These are phyloP conservation scores for Drosophila nikananu DNA, from an alignment of 1,140 invertebrate species.

Conservation along the genomic window DNA sequence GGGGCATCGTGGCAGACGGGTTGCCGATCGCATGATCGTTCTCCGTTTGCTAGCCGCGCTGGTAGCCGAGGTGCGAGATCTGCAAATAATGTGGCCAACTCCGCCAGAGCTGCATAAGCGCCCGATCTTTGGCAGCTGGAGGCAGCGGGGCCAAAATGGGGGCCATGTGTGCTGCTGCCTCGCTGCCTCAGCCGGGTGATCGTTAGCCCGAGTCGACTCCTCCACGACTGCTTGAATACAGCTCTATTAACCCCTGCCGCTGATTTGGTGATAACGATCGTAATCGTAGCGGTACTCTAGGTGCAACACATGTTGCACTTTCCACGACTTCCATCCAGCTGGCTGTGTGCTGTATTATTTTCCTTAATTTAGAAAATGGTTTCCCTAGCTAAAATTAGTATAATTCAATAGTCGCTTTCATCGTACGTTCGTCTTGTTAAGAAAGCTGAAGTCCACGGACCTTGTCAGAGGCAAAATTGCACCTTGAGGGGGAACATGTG, in stretches of 20 bases:
- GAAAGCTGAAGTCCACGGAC: not conserved
- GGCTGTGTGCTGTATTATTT: conserved; percentile 63
- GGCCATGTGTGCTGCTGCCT: conserved; percentile 68
- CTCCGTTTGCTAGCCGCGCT: conserved; percentile 14
- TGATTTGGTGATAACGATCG: conserved; percentile 84
- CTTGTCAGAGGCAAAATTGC: conserved; percentile 22
- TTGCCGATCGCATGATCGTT: conserved; percentile 25
- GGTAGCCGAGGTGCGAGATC: conserved; percentile 76
- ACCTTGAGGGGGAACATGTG: conserved; percentile 54
- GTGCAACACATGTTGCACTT: conserved; percentile 78
- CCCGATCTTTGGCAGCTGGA: conserved; percentile 3
- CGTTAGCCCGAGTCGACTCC: conserved; percentile 34
- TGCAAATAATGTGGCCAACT: conserved; percentile 75
- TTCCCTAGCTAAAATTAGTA: conserved; percentile 65
- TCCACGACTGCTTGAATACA: conserved; percentile 40
- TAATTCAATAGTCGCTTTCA: conserved; percentile 56
- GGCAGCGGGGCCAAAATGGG: conserved; percentile 24
- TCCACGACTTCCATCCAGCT: not conserved
- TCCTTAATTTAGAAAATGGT: conserved; percentile 76
- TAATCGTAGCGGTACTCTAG: conserved; percentile 71
- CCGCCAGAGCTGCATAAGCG: conserved; percentile 16
- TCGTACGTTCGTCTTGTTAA: conserved; percentile 59
- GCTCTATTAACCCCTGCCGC: conserved; percentile 75
- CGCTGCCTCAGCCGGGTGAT: conserved; percentile 11
- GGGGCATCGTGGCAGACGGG: conserved; percentile 19